A percentile compares a stretch with the other conserved stretches of the same genome.
phyloP scores from a whole-genome alignment of 2,797 vertebrate species.

The Ctenopoma kingsleyae region DNA sequence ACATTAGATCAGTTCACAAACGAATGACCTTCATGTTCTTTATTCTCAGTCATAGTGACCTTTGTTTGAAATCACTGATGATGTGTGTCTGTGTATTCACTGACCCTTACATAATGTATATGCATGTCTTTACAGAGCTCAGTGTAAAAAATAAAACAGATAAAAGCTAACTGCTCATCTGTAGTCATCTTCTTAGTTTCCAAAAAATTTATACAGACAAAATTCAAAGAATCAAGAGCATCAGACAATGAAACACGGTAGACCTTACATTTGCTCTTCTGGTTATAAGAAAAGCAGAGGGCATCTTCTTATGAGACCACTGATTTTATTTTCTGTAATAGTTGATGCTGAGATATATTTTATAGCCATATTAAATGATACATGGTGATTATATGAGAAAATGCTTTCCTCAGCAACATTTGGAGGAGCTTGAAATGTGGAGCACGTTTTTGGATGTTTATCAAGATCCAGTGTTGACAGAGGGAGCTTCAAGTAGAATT shows the following conservation, averaged over 20 bases:
- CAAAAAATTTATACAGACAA: too few relatives aligned
- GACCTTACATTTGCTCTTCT: not conserved
- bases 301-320: not conserved
- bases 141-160: constrained; percentile 45
- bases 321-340: too few relatives aligned
- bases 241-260: not conserved
- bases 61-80: constrained; percentile 4
- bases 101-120: constrained; percentile 12
- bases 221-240: too few relatives aligned
- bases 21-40: not conserved
- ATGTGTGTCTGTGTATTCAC: not conserved
- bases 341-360: too few relatives aligned
- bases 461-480: constrained; percentile 60
- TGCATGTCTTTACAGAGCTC: constrained; percentile 32
- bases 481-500: constrained; percentile 49
- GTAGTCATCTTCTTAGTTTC: constrained; percentile 71
- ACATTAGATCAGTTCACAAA: not conserved
- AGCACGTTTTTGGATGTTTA: constrained; percentile 56
- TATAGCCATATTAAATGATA: not conserved
- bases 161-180: constrained; percentile 64
- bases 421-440: constrained; percentile 11
- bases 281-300: constrained; percentile 9
- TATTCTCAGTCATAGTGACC: not conserved
- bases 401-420: constrained; percentile 15
- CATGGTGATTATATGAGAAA: constrained; percentile 4